Conservation (phyloP, 2,797 vertebrate species). For the Steatocranus sp. region DNA sequence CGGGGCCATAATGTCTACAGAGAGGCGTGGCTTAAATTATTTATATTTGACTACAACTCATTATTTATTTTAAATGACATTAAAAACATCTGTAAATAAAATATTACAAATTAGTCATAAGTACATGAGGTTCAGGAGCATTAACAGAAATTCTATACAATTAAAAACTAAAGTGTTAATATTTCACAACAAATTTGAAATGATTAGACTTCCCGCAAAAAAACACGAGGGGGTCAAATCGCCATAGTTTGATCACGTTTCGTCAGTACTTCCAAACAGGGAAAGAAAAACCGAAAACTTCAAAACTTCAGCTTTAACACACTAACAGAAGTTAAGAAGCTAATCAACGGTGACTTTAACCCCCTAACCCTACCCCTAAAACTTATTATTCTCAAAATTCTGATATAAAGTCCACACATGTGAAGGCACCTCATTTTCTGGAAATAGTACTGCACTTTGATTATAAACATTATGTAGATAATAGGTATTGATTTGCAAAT, state of each 20-base stretch:
- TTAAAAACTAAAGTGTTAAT: neutral
- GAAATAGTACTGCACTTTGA: neutral
- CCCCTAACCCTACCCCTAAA: rapidly evolving
- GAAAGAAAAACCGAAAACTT: neutral
- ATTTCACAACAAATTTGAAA: neutral
- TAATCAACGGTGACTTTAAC: neutral
- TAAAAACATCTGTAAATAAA: no score
- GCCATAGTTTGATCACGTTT: neutral
- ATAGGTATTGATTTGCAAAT: neutral
- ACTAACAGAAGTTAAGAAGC: neutral
- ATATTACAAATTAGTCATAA: neutral
- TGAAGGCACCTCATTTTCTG: neutral
- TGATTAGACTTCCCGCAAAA: neutral
- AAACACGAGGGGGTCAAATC: neutral
- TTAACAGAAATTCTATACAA: neutral
- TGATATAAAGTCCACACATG: neutral
- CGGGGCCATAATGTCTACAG: neutral
- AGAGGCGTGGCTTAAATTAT: neutral
- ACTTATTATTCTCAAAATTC: neutral
- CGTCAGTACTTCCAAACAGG: neutral
- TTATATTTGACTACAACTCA: neutral
- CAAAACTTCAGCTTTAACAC: neutral
- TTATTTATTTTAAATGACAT: no score
- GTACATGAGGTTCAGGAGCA: neutral
- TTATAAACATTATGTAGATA: neutral